A percentile compares a stretch with the other conserved stretches of the same genome.
phyloP scores from a whole-genome alignment of 2,797 vertebrate species.

The Enteromius paludinosus region DNA sequence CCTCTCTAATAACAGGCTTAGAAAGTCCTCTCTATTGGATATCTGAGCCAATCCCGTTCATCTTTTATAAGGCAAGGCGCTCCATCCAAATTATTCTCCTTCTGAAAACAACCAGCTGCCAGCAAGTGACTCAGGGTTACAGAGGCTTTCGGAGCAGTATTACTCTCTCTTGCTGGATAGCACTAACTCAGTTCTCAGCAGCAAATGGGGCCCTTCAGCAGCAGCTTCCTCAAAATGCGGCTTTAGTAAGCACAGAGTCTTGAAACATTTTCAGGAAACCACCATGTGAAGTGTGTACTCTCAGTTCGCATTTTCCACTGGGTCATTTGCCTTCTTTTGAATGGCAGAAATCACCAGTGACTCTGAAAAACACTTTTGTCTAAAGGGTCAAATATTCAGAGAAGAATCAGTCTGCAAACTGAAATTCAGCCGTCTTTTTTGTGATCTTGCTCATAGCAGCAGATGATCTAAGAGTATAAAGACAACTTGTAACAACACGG shows the following conservation, averaged over 20 bases:
- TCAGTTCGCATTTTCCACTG: background rate
- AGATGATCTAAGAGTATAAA: constrained; percentile 19
- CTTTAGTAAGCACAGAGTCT: background rate
- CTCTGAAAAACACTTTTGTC: background rate
- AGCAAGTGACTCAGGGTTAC: constrained; percentile 43
- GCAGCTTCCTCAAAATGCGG: constrained; percentile 41
- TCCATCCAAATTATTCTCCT: constrained; percentile 40
- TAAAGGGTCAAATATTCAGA: background rate
- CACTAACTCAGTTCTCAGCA: constrained; percentile 8
- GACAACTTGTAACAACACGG: background rate
- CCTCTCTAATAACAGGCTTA: constrained; percentile 54
- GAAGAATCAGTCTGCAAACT: background rate
- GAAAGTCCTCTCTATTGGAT: constrained; percentile 51
- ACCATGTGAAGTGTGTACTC: constrained; percentile 1
- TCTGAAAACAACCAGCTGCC: constrained; percentile 42
- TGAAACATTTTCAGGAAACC: constrained; percentile 23
- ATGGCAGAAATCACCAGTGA: background rate
- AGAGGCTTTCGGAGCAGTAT: constrained; percentile 15
- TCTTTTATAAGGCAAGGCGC: constrained; percentile 32
- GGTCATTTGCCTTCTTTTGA: constrained; percentile 20
- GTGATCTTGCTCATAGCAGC: background rate
- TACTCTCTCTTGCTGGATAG: constrained; percentile 4
- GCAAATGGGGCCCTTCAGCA: constrained; percentile 6
- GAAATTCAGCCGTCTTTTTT: constrained; percentile 4
- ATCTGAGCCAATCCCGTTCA: constrained; percentile 33